Base-by-base conservation (phyloP, 2,113 vertebrate genomes). In the Peromyscus leucopus region DNA sequence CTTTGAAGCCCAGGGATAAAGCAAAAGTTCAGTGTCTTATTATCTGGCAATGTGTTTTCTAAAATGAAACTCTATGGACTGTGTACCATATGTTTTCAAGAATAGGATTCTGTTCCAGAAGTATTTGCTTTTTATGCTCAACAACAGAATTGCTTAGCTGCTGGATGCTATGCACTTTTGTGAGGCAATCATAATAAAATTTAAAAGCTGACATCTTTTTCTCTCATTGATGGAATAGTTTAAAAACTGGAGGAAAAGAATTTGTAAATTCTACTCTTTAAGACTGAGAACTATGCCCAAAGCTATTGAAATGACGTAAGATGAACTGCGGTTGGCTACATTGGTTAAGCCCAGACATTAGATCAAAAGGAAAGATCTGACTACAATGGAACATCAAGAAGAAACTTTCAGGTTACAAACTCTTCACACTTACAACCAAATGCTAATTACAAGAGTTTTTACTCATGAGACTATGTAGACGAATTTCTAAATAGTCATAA, bases 21-120 rank as follows among this genome's bases (percentile, higher is more conserved):
- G 97, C 79, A 87, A 12, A 88, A 94, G 83, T 86, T 97, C 57
- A 94, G 26, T 48, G 31, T 92, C 24, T 93, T 88, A 95, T 86
- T 67, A 57, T 95, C 59, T 95, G 51, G 33, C 19, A 89, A 28
- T 69, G 24, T 78, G 75, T 7, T 67, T 83, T 90, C n/a, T 22
- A 85, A 87, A 93, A 82, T 15, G 67, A 39, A 90, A 61, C n/a
- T 83, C 31, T 59, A 55, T 26, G 63, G 75, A 80, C 59, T 95
- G 42, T 42, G 7, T 46, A 63, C 71, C 84, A 89, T 93, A 95
- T 95, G 94, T 92, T 97, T 94, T 93, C 19, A 46, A 89, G 42
- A 72, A 74, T 6, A 92, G 21, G n/a, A 69, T 16, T 83, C 76
- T 91, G 83, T 95, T 95, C 51, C 33, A 36, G 87, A 94, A 96